Conservation (phyloP, 35 echinoderm and acorn worm species). For the Lytechinus pictus region DNA sequence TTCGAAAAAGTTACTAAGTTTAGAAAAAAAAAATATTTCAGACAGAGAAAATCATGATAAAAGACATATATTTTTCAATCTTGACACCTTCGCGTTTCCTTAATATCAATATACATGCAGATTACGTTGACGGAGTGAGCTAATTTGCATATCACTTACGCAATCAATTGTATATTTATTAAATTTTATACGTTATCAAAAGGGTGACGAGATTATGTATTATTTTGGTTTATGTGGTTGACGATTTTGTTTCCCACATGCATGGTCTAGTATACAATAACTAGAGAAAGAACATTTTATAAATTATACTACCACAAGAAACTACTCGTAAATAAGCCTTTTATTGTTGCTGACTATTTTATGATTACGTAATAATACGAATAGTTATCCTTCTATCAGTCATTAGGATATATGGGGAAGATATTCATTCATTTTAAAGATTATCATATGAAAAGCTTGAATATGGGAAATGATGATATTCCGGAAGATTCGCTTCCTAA, state of each 20-base stretch:
- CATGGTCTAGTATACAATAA: not conserved
- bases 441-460: not conserved
- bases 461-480: not conserved
- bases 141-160: not conserved
- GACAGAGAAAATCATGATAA: not conserved
- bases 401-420: not conserved
- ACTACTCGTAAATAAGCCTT: not conserved
- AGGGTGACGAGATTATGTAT: not conserved
- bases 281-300: not conserved
- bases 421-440: not conserved
- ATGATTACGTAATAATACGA: not conserved
- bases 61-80: not conserved
- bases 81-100: not conserved
- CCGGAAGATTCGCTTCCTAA: not conserved
- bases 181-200: not conserved
- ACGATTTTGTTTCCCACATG: not conserved
- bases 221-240: not conserved
- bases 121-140: not conserved
- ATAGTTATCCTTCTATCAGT: not conserved
- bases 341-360: not conserved
- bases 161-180: not conserved
- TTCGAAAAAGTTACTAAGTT: not conserved
- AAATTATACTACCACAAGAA: not conserved
- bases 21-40: not conserved
- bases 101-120: not conserved